Evolutionary conservation across 2,888 invertebrate genomes (phyloP), one percentile per base, ranked within the genome.

Genomic region (Xestia sexstrigata): DNA sequence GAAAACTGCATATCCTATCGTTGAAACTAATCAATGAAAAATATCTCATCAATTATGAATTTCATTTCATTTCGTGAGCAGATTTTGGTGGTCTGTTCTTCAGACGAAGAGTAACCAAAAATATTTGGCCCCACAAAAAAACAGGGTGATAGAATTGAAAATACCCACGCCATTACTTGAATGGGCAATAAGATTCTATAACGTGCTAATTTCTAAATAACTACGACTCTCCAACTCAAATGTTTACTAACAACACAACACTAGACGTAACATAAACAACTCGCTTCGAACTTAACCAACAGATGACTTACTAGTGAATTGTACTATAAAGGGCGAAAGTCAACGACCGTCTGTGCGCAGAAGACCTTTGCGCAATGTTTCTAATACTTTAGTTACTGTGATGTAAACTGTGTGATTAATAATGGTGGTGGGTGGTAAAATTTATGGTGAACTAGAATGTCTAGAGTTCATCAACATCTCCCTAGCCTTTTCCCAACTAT

Each of bases 271-370:
- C 60, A 76, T 58, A 77, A 72, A 77, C 72, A 81, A 49, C 26
- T 60, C 4, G 20, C n/a, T 26, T 42, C 47, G 42, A 67, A 70
- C 35, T 62, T 23, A 70, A 58, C 74, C 8, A 63, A 67, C 68
- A 69, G 49, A 75, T 76, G 81, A 81, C 58, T 69, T 81, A 79
- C 49, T 58, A 67, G 74, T 49, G 52, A 69, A 75, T 76, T 80
- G 76, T 75, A 23, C 20, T 66, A 7, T 7, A 78, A 79, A 86
- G 84, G 70, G 75, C 79, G 76, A 68, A 70, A 15, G 86, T 78
- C 84, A 82, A 86, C 49, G 84, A 78, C 86, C 86, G 76, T 70
- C 76, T 72, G 26, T 55, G 65, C 35, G 42, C 65, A n/a, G 20
- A 52, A 60, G 58, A 60, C 69, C 52, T 76, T 79, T 78, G 49